Base-by-base conservation (phyloP, 2,113 vertebrate genomes). In the Brachyistius frenatus region DNA sequence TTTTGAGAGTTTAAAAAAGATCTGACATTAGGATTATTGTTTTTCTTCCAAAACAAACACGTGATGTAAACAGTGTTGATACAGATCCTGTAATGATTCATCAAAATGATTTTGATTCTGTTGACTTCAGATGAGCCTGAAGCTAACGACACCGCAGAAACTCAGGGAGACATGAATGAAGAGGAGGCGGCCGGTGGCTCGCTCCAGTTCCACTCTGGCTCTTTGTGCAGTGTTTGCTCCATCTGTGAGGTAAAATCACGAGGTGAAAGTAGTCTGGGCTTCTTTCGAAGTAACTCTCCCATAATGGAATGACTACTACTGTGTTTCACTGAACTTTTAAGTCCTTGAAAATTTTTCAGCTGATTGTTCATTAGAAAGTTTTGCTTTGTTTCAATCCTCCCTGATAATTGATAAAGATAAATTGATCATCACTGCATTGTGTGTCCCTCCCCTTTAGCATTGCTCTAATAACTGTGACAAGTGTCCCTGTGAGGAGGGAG, bases 401-500 rank as follows among this genome's bases (percentile, higher is more conserved):
- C 9, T 30, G 23, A 11, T 31, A 56, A 37, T 14, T 0, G n/a
- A 15, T 36, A 0, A 5, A 36, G 7, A 23, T 23, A 23, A n/a
- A 37, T 5, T n/a, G 5, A 39, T 72, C 15, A 50, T 23, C 30
- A 62, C 7, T 57, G 7, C 5, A 0, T 13, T 23, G 13, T 64
- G 37, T 56, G 64, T 55, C 7, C 9, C 11, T 31, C 31, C 16
- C 44, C 11, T 66, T 72, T 44, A 97, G 96, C 84, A 95, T 73
- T 97, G 96, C 75, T 88, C 79, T 36, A 70, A 72, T 0, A 68
- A 86, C 16, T 97, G 96, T 86, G 95, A 93, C 7, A 88, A 89
- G 8, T 97, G 96, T 32, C 96, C 94, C 0, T 97, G 96, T 80
- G 91, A 95, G 3, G 95, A 95, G 56, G 96, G 94, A 50, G 95